Conservation (phyloP, 1,140 invertebrate species). For the Microplitis mediator region DNA sequence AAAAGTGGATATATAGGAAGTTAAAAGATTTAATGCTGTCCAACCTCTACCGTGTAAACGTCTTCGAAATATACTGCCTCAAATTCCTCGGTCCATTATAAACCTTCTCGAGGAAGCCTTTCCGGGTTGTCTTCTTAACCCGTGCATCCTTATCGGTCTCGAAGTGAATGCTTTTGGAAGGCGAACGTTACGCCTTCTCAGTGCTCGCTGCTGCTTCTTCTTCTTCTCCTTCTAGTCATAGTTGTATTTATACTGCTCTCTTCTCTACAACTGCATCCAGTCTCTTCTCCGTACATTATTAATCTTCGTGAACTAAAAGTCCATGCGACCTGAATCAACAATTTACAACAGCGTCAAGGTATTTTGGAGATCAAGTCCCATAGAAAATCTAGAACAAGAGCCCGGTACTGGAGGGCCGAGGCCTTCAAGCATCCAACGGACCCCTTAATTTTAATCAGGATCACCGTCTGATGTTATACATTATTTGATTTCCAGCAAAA, state of each 20-base stretch:
- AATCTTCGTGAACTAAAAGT: not conserved
- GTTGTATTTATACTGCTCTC: not conserved
- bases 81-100: constrained; percentile 30
- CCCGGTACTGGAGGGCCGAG: no score
- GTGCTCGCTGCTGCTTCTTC: not conserved
- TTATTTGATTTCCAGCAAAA: no score
- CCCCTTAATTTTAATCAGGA: no score
- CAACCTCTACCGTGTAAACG: constrained; percentile 45
- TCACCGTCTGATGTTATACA: no score
- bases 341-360: not conserved
- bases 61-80: constrained; percentile 39
- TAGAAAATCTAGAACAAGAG: no score
- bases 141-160: constrained; percentile 16
- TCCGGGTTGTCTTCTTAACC: constrained; percentile 21
- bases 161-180: constrained; percentile 9
- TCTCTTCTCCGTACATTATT: not conserved
- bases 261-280: not conserved
- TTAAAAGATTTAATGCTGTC: constrained; percentile 41
- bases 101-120: constrained; percentile 27
- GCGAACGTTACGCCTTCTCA: not conserved
- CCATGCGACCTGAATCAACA: not conserved
- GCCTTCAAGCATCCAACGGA: no score
- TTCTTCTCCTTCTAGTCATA: not conserved
- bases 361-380: not conserved
- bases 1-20: not conserved